These are phyloP conservation scores for Yponomeuta sedellus DNA, from an alignment of 2,888 invertebrate genomes.

Conservation along the genomic window DNA sequence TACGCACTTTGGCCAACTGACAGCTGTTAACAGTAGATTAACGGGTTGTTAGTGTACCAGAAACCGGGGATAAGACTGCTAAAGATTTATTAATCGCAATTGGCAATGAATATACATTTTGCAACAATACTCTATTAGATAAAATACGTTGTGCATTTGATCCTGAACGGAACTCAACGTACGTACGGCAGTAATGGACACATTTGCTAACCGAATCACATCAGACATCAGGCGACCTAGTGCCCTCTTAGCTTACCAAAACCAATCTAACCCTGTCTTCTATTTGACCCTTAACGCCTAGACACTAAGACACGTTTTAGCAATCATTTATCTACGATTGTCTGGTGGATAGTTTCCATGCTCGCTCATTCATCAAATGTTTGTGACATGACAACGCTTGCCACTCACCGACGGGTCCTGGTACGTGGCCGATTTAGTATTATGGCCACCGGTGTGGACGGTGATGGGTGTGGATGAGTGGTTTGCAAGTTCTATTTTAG, in stretches of 20 bases:
- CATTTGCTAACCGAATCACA: background rate
- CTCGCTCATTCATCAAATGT: constrained; percentile 9
- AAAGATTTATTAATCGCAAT: too few species aligned
- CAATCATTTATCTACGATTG: background rate
- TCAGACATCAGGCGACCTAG: background rate
- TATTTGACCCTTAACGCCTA: background rate
- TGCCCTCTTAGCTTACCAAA: background rate
- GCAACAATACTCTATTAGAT: too few species aligned
- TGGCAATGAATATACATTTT: too few species aligned
- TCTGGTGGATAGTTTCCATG: background rate
- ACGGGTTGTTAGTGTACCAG: too few species aligned
- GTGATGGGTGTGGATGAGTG: too few species aligned
- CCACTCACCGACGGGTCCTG: background rate
- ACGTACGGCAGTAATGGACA: background rate
- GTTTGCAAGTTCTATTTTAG: too few species aligned
- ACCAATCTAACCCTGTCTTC: background rate
- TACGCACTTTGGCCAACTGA: too few species aligned
- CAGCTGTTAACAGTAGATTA: too few species aligned
- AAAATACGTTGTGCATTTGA: too few species aligned
- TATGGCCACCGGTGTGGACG: background rate
- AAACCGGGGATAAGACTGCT: too few species aligned
- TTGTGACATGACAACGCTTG: constrained; percentile 6
- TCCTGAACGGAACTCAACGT: background rate
- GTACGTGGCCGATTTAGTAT: background rate
- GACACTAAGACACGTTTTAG: background rate